These are phyloP conservation scores for Halictus rubicundus DNA, from an alignment of 1,140 invertebrate genomes.

Conservation along the genomic window DNA sequence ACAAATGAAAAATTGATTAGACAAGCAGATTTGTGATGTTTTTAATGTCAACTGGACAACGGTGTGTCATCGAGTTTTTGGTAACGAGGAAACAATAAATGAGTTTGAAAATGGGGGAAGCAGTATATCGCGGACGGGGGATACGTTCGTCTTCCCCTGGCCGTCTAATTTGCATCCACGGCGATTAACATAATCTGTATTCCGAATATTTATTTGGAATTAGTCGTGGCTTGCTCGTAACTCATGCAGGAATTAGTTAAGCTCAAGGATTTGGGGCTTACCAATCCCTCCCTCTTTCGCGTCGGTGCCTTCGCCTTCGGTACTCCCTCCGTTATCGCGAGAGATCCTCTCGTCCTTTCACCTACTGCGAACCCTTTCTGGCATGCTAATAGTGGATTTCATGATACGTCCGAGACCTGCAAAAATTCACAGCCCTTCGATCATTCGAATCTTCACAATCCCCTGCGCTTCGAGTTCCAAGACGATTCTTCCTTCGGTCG, in stretches of 20 bases:
- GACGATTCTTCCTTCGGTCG: too few species aligned
- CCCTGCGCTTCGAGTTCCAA: too few species aligned
- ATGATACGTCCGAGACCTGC: neutral
- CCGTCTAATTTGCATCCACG: slow-evolving; percentile 76
- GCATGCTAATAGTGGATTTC: neutral
- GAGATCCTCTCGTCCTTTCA: slow-evolving; percentile 55
- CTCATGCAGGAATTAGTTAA: slow-evolving; percentile 80
- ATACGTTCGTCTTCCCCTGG: slow-evolving; percentile 49
- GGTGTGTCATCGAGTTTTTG: neutral
- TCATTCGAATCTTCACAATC: too few species aligned
- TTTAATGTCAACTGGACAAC: too few species aligned
- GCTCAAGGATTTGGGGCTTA: slow-evolving; percentile 79
- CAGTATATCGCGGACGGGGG: neutral
- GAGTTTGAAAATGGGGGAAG: neutral
- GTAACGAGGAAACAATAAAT: neutral
- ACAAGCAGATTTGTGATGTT: too few species aligned
- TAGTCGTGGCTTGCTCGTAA: slow-evolving; percentile 76
- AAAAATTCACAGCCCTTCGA: neutral
- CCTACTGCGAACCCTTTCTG: slow-evolving; percentile 37
- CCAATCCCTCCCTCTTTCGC: slow-evolving; percentile 68
- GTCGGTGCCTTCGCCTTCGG: slow-evolving; percentile 54
- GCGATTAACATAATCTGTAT: slow-evolving; percentile 81
- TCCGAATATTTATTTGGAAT: slow-evolving; percentile 81
- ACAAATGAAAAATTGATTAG: too few species aligned
- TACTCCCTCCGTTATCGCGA: slow-evolving; percentile 65